Evolutionary conservation across 2,888 invertebrate genomes (phyloP).

Genomic region (Melanostoma mellinum): DNA sequence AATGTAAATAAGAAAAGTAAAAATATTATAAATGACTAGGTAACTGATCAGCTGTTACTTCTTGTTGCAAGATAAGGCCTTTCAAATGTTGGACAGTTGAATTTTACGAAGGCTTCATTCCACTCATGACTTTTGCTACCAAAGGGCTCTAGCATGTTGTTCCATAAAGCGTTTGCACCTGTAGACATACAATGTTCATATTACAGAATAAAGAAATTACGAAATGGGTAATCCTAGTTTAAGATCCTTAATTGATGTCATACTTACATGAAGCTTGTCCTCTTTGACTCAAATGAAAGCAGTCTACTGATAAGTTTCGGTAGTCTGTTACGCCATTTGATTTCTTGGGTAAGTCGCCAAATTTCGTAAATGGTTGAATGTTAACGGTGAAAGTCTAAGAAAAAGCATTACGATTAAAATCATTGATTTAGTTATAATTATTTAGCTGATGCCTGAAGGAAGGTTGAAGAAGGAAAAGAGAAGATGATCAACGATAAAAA

Average conservation of each 20-base stretch:
- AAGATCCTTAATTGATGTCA: neutral
- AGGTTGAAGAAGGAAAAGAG: no score
- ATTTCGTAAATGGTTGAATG: slow-evolving; percentile 82
- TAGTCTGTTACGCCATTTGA: slow-evolving; percentile 82
- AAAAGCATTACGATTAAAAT: slow-evolving; percentile 8
- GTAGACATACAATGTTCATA: slow-evolving; percentile 2
- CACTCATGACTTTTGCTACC: slow-evolving; percentile 81
- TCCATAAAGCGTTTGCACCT: slow-evolving; percentile 85
- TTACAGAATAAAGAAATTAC: no score
- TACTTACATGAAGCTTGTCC: slow-evolving; percentile 83
- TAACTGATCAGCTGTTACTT: slow-evolving; percentile 75
- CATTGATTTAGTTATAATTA: neutral
- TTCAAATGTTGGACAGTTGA: slow-evolving; percentile 78
- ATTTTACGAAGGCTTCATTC: slow-evolving; percentile 76
- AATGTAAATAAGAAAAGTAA: neutral
- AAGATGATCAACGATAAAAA: no score
- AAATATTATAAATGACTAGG: slow-evolving; percentile 58
- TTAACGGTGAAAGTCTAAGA: slow-evolving; percentile 85
- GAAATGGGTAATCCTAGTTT: slow-evolving; percentile 13
- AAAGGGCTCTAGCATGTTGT: slow-evolving; percentile 84
- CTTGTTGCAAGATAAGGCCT: slow-evolving; percentile 79
- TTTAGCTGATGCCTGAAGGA: no score
- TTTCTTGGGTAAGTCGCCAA: slow-evolving; percentile 81
- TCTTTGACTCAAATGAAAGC: slow-evolving; percentile 86
- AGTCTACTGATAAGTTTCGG: slow-evolving; percentile 84